A percentile compares a stretch with the other conserved stretches of the same genome.
Conservation (phyloP, 2,888 invertebrate genomes). For the Tanypteryx hageni region DNA sequence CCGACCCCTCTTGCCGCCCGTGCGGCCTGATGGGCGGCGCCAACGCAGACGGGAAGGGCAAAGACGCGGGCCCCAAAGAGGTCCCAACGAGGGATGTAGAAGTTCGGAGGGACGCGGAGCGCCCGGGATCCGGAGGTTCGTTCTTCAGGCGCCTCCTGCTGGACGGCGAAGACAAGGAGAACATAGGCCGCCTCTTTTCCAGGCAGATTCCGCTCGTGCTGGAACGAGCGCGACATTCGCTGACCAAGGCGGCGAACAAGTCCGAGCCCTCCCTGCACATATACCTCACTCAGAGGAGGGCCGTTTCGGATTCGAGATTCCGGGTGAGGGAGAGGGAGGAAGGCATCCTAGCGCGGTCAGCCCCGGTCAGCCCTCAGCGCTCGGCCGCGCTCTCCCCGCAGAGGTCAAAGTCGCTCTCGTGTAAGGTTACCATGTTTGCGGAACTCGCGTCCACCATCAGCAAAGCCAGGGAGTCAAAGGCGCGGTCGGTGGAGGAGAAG, state of each 20-base stretch:
- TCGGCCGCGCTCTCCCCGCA: slow-evolving; percentile 73
- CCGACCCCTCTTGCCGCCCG: neutral
- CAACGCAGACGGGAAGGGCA: neutral
- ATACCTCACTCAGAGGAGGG: slow-evolving; percentile 64
- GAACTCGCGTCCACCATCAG: neutral
- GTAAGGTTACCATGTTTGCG: slow-evolving; percentile 46
- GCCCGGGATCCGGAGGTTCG: neutral
- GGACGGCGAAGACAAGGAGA: neutral
- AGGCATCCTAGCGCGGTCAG: slow-evolving; percentile 43
- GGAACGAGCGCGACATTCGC: neutral
- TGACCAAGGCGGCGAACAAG: neutral
- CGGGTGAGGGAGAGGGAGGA: slow-evolving; percentile 50
- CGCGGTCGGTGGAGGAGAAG: slow-evolving; percentile 70
- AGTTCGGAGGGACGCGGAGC: neutral
- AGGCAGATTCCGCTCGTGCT: neutral
- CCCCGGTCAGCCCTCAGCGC: slow-evolving; percentile 71
- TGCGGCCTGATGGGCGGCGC: slow-evolving; percentile 17
- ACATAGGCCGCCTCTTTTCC: neutral
- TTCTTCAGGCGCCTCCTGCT: slow-evolving; percentile 10
- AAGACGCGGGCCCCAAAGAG: neutral
- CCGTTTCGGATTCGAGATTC: slow-evolving; percentile 63
- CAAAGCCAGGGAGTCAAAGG: neutral
- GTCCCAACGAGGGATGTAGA: neutral
- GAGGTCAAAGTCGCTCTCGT: slow-evolving; percentile 76
- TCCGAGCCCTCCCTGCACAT: slow-evolving; percentile 53